Evolutionary conservation across 2,888 invertebrate genomes (phyloP).

Genomic region (Cyclophora albipunctata): DNA sequence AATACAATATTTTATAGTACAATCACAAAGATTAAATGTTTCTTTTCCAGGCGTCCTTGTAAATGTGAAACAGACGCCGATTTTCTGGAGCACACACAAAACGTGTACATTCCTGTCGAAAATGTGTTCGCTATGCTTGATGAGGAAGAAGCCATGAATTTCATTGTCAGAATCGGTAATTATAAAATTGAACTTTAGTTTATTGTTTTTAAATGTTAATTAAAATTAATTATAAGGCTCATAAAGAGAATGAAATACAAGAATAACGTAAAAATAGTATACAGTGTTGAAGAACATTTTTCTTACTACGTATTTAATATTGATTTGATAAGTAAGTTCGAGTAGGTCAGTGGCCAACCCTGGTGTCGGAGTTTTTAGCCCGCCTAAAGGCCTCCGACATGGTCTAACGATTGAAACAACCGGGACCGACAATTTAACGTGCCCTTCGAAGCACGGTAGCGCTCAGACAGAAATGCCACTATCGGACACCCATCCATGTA

Average conservation of each 20-base stretch:
- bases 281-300: neutral
- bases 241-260: neutral
- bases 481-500: no score
- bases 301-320: neutral
- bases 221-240: neutral
- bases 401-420: no score
- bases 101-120: conserved; percentile 72
- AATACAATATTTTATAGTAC: no score
- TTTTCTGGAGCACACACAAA: conserved; percentile 69
- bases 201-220: neutral
- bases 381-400: no score
- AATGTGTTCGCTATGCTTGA: conserved; percentile 72
- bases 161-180: conserved; percentile 57
- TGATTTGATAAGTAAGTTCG: neutral
- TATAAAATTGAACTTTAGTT: neutral
- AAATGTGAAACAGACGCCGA: conserved; percentile 71
- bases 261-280: neutral
- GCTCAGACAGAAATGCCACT: no score
- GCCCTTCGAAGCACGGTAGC: no score
- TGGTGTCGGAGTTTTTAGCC: no score
- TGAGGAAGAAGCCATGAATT: conserved; percentile 56
- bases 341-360: neutral
- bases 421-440: no score
- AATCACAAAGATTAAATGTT: no score
- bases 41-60: conserved; percentile 59